Evolutionary conservation across 2,888 invertebrate genomes (phyloP).

Genomic region (Metopia argyrocephala): DNA sequence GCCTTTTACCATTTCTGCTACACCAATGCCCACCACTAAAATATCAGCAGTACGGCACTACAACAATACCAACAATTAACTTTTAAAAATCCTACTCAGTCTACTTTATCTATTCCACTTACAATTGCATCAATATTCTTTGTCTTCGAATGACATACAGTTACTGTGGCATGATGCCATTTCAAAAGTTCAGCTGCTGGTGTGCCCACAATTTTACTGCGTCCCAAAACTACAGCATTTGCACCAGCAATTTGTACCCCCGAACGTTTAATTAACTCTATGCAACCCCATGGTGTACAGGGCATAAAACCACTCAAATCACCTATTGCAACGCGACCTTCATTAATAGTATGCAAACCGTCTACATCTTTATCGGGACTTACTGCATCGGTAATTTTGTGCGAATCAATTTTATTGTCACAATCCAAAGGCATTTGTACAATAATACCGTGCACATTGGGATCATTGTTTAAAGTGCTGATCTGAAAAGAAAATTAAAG

Average conservation of each 20-base stretch:
- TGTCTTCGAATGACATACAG: slow-evolving; percentile 97
- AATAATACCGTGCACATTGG: slow-evolving; percentile 94
- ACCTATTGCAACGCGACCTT: slow-evolving; percentile 93
- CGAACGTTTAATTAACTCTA: slow-evolving; percentile 87
- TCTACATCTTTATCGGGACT: slow-evolving; percentile 96
- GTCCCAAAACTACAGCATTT: slow-evolving; percentile 94
- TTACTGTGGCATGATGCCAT: slow-evolving; percentile 98
- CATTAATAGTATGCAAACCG: slow-evolving; percentile 95
- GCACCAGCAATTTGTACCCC: slow-evolving; percentile 89
- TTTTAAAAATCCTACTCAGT: background rate
- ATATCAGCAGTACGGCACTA: slow-evolving; percentile 92
- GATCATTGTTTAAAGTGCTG: slow-evolving; percentile 86
- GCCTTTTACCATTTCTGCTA: slow-evolving; percentile 92
- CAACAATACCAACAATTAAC: slow-evolving; percentile 25
- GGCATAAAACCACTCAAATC: slow-evolving; percentile 94
- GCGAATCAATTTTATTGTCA: slow-evolving; percentile 89
- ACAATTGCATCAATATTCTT: slow-evolving; percentile 88
- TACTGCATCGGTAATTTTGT: slow-evolving; percentile 92
- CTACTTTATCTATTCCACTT: slow-evolving; percentile 50
- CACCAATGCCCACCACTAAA: slow-evolving; percentile 96
- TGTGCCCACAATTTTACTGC: slow-evolving; percentile 98
- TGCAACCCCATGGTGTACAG: slow-evolving; percentile 97
- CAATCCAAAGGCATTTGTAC: slow-evolving; percentile 97
- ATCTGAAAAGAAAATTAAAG: slow-evolving; percentile 68
- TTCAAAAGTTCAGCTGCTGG: slow-evolving; percentile 95